phyloP scores from a whole-genome alignment of 1,140 invertebrate species.

The Tyrophagus putrescentiae region DNA sequence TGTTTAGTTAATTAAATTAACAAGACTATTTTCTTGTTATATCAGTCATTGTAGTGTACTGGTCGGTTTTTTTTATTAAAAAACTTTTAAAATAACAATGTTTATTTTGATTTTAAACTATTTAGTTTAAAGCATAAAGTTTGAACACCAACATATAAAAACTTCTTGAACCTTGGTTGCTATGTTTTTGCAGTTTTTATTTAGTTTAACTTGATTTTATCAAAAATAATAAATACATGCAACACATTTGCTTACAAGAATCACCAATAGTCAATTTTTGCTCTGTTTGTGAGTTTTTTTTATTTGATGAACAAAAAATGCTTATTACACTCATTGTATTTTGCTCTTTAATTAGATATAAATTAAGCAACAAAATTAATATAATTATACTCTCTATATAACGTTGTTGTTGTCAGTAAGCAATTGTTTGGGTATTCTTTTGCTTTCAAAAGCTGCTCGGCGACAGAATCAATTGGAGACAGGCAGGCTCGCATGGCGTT shows the following conservation, averaged over 20 bases:
- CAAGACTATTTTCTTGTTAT: too few relatives aligned
- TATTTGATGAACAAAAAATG: too few relatives aligned
- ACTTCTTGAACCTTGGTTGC: too few relatives aligned
- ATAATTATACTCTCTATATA: neutral
- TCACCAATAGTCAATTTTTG: neutral
- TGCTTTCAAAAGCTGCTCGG: too few relatives aligned
- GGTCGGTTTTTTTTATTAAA: too few relatives aligned
- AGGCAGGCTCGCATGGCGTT: neutral
- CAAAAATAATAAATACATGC: too few relatives aligned
- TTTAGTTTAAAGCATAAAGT: too few relatives aligned
- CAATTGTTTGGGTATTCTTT: neutral
- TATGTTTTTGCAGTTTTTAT: neutral
- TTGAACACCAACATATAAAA: too few relatives aligned
- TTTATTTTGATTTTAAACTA: conserved; percentile 15
- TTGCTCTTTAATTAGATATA: conserved; percentile 12
- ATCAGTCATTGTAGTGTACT: too few relatives aligned
- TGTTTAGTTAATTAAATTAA: too few relatives aligned
- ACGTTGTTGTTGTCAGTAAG: neutral
- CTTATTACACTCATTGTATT: neutral
- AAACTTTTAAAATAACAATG: too few relatives aligned
- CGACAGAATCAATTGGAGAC: neutral
- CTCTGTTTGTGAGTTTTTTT: neutral
- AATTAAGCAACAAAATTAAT: too few relatives aligned
- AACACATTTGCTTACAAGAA: conserved; percentile 2
- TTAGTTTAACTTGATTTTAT: neutral